Evolutionary conservation across 2,113 vertebrate genomes (phyloP).

Genomic region (Electrona antarctica): DNA sequence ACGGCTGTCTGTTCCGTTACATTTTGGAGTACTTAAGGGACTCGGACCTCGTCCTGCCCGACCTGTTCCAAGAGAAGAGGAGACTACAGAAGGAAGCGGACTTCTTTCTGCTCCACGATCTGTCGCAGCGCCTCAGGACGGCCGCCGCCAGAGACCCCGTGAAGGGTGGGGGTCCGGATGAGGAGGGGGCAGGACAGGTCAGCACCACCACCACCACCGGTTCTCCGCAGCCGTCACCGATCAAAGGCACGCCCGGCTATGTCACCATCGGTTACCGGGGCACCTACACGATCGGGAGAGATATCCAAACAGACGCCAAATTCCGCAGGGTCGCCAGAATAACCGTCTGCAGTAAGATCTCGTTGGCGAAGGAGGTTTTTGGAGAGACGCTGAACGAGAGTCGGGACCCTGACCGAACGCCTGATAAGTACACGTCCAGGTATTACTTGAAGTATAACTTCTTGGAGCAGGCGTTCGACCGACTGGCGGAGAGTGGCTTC

Average conservation of each 20-base stretch:
- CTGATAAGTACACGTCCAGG: slow-evolving; percentile 95
- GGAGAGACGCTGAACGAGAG: slow-evolving; percentile 97
- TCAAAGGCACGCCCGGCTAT: slow-evolving; percentile 81
- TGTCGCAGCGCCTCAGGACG: slow-evolving; percentile 82
- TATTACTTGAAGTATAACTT: slow-evolving; percentile 99
- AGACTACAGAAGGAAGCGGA: slow-evolving; percentile 92
- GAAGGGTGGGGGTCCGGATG: slow-evolving; percentile 78
- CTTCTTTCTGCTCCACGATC: slow-evolving; percentile 90
- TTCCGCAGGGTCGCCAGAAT: slow-evolving; percentile 94
- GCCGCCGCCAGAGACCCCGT: slow-evolving; percentile 75
- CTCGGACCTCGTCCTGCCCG: slow-evolving; percentile 89
- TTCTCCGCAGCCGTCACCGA: slow-evolving; percentile 78
- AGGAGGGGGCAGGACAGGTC: slow-evolving; percentile 6
- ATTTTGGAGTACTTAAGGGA: slow-evolving; percentile 94
- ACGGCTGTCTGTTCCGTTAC: slow-evolving; percentile 96
- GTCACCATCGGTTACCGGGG: slow-evolving; percentile 95
- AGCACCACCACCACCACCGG: slow-evolving; percentile 74
- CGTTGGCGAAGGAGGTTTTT: slow-evolving; percentile 95
- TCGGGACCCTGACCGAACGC: slow-evolving; percentile 92
- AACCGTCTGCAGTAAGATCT: slow-evolving; percentile 95
- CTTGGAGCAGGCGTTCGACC: slow-evolving; percentile 97
- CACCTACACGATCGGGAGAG: slow-evolving; percentile 94
- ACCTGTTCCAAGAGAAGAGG: slow-evolving; percentile 90
- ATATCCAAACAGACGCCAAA: slow-evolving; percentile 94
- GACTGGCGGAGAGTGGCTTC: slow-evolving; percentile 91